Evolutionary conservation across 2,797 vertebrate genomes (phyloP).

Genomic region (Mus minutoides): DNA sequence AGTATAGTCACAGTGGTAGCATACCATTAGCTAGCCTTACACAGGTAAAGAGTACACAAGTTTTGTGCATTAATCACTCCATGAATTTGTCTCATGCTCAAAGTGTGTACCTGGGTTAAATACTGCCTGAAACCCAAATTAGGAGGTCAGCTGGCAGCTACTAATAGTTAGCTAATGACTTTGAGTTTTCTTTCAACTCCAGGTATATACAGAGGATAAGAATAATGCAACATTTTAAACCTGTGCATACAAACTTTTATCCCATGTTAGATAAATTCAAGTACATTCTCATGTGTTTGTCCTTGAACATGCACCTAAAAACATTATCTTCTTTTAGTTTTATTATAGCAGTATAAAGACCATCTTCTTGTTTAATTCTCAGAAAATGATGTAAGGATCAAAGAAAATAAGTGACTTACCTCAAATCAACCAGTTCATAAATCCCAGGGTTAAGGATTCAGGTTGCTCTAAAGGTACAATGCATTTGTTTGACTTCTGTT

Average conservation of each 20-base stretch:
- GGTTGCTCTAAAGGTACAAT: constrained; percentile 17
- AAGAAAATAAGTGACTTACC: not conserved
- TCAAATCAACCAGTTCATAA: not conserved
- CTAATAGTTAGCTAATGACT: not conserved
- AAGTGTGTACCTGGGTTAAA: not conserved
- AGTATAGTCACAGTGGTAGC: not conserved
- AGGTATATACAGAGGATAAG: not conserved
- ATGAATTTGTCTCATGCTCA: not conserved
- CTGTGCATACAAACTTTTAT: not conserved
- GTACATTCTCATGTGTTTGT: not conserved
- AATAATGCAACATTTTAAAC: not conserved
- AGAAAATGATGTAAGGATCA: not conserved
- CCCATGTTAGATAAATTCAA: constrained; percentile 5
- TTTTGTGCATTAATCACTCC: not conserved
- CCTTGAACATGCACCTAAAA: not conserved
- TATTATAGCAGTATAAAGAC: not conserved
- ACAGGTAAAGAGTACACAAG: not conserved
- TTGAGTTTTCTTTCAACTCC: not conserved
- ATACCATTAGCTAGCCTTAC: not conserved
- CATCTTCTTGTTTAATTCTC: not conserved
- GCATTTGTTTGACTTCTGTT: constrained; percentile 24
- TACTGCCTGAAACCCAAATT: not conserved
- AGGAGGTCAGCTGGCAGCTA: not conserved
- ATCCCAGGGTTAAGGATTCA: not conserved
- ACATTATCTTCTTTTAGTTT: not conserved